These are phyloP conservation scores for Coleophora deauratella DNA, from an alignment of 2,888 invertebrate genomes.

Conservation along the genomic window DNA sequence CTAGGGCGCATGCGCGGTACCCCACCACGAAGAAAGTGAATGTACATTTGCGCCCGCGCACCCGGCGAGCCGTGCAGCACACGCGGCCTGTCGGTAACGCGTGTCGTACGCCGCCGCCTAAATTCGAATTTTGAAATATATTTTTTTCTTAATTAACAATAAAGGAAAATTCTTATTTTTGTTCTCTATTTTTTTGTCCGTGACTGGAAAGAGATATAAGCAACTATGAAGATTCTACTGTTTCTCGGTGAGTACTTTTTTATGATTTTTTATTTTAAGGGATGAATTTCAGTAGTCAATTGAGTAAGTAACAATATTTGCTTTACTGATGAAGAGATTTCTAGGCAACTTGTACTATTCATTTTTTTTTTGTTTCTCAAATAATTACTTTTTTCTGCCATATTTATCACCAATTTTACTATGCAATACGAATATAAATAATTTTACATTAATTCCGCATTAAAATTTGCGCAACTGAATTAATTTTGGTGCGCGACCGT, in stretches of 20 bases:
- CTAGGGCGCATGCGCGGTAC: slow-evolving; percentile 28
- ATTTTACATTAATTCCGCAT: no score
- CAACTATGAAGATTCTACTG: slow-evolving; percentile 51
- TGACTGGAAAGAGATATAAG: background rate
- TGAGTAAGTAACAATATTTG: no score
- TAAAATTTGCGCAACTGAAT: no score
- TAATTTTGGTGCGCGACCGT: no score
- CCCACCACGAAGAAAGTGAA: slow-evolving; percentile 71
- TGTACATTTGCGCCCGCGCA: slow-evolving; percentile 29
- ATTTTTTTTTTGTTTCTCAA: no score
- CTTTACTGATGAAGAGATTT: no score
- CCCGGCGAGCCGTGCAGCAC: slow-evolving; percentile 37
- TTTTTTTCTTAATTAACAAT: background rate
- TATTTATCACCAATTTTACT: no score
- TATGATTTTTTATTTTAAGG: slow-evolving; percentile 12
- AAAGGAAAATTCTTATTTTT: background rate
- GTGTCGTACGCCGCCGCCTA: slow-evolving; percentile 52
- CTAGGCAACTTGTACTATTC: no score
- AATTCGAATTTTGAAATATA: slow-evolving; percentile 4
- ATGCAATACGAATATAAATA: no score
- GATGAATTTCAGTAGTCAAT: slow-evolving; percentile 15
- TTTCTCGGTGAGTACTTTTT: slow-evolving; percentile 50
- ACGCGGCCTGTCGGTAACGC: slow-evolving; percentile 57
- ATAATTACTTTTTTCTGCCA: no score
- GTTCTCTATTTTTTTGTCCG: no score